Evolutionary conservation across 2,888 invertebrate species (phyloP).

Genomic region (Drosophila rellima): DNA sequence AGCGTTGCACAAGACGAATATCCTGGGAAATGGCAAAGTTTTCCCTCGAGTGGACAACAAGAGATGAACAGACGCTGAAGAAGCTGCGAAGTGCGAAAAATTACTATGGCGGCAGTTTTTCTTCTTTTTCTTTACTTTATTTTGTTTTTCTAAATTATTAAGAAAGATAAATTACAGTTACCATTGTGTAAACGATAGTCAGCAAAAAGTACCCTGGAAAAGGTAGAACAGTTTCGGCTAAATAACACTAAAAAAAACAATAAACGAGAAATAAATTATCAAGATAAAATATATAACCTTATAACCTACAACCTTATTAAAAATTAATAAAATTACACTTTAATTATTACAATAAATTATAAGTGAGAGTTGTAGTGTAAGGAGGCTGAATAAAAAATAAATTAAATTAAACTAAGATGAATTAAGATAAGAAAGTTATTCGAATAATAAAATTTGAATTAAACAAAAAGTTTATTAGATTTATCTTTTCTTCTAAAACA

Average conservation of each 20-base stretch:
- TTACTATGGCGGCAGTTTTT: constrained; percentile 31
- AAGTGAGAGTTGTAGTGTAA: no score
- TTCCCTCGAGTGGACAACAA: constrained; percentile 38
- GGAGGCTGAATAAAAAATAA: no score
- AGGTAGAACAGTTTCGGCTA: not conserved
- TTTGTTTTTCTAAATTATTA: constrained; percentile 44
- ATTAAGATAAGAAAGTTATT: no score
- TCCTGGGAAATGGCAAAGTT: constrained; percentile 39
- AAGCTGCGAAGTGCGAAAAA: constrained; percentile 51
- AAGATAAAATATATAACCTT: no score
- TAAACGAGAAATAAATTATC: no score
- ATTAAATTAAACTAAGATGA: no score
- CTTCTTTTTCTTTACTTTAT: not conserved
- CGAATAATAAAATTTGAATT: no score
- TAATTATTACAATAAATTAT: no score
- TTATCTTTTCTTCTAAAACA: no score
- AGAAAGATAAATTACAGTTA: constrained; percentile 30
- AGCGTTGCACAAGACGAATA: constrained; percentile 11
- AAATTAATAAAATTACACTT: no score
- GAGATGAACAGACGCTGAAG: constrained; percentile 34
- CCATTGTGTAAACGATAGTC: not conserved
- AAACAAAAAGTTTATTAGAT: no score
- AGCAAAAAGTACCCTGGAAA: not conserved
- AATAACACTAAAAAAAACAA: not conserved
- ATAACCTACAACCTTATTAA: no score